Percentiles rank a stretch among this genome's conserved stretches.
Evolutionary conservation across 2,888 invertebrate species (phyloP).

Genomic region (Morinoia aosen): DNA sequence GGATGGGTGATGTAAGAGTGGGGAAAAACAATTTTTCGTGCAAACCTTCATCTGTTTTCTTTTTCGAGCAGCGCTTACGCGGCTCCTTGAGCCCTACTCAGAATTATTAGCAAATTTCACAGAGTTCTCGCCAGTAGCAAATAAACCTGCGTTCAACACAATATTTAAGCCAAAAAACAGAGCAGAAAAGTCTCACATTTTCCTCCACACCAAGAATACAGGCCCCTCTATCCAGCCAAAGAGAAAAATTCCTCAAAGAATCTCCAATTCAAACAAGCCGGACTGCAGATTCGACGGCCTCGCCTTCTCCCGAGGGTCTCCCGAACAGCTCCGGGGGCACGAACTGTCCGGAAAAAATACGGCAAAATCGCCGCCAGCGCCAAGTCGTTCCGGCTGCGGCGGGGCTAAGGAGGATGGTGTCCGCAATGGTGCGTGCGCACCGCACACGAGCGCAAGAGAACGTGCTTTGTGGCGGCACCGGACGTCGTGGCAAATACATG

Average conservation of each 20-base stretch:
- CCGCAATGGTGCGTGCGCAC: not conserved
- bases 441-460: not conserved
- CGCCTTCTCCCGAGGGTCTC: not conserved
- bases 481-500: not conserved
- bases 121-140: no score
- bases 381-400: not conserved
- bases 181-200: not conserved
- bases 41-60: no score
- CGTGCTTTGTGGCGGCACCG: not conserved
- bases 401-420: not conserved
- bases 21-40: no score
- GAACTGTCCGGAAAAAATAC: not conserved
- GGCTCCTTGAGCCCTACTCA: no score
- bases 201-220: not conserved
- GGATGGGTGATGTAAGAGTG: no score
- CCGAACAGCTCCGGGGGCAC: not conserved
- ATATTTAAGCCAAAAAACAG: not conserved
- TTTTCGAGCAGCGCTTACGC: no score
- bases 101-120: no score
- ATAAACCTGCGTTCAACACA: no score
- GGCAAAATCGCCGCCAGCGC: not conserved
- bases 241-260: not conserved
- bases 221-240: not conserved
- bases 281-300: not conserved
- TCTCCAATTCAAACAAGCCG: not conserved